Conservation (phyloP, 2,113 vertebrate genomes). For the Pardalotus punctatus region DNA sequence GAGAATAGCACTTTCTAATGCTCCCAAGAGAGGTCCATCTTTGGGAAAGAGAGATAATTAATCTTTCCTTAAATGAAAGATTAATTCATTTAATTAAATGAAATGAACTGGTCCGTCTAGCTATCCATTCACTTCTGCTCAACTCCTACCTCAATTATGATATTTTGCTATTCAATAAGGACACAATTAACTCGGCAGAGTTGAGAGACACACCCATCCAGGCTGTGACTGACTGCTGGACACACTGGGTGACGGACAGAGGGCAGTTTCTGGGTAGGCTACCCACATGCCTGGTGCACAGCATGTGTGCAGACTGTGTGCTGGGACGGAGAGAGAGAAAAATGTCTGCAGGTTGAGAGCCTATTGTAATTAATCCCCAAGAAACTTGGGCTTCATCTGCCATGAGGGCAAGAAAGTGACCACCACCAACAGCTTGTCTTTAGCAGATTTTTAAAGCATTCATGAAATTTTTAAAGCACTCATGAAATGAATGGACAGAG, state of each 20-base stretch:
- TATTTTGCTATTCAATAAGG: neutral
- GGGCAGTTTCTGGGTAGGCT: neutral
- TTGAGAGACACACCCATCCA: neutral
- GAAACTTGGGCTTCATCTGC: neutral
- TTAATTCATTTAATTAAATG: too few species aligned
- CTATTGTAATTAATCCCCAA: neutral
- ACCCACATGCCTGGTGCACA: neutral
- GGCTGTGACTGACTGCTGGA: neutral
- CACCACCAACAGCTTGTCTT: neutral
- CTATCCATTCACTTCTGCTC: neutral
- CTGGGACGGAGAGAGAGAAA: neutral
- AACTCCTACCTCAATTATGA: neutral
- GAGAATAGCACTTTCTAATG: neutral
- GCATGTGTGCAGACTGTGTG: neutral
- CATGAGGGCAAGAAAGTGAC: neutral
- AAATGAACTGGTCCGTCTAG: neutral
- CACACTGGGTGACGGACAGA: neutral
- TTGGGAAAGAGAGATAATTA: neutral
- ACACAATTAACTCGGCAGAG: neutral
- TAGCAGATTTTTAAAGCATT: neutral
- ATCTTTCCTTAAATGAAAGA: neutral
- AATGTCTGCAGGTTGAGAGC: neutral
- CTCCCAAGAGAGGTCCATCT: accelerated
- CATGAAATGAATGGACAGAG: neutral
- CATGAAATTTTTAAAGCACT: neutral